Evolutionary conservation across 2,797 vertebrate genomes (phyloP), one percentile per base, ranked within the genome.

Genomic region (Pseudopleuronectes americanus): DNA sequence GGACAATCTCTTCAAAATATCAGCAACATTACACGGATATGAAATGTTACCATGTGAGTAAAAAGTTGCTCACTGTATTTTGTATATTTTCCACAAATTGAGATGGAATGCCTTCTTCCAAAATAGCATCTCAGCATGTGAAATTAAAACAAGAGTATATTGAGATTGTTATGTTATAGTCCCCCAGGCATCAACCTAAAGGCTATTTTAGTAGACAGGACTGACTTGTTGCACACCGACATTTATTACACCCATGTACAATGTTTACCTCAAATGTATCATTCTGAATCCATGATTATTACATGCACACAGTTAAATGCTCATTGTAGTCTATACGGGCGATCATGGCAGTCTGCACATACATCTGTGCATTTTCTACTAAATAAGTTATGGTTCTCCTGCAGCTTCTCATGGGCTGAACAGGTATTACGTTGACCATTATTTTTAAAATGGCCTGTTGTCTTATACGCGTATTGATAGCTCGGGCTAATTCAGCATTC

Each of bases 201-300:
- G 1, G 31, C 4, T 22, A 41, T 55, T 54, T 31, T 36, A 2
- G 7, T 24, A 23, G 8, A 33, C 22, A 8, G 26, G 13, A 4
- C 31, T 41, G 4, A 21, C 4, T 16, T 41, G 6, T 48, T 48
- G 16, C 10, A 24, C 21, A 58, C 8, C 47, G 31, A 1, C 60
- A 65, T 23, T 21, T 57, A 53, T 24, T 60, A 55, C 0, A 47
- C 17, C 24, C 8, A 6, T 8, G 8, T n/a, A 10, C 13, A 1
- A 19, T 56, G 52, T 63, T 72, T 38, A 58, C 48, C 24, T 51
- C 8, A n/a, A 55, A 21, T 62, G 24, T 21, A 23, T 38, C 1
- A 6, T n/a, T 14, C 17, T 23, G 6, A 45, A 4, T 12, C 16
- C 17, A 24, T n/a, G 21, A 26, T n/a, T 66, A 13, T 53, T 14